Evolutionary conservation across 2,113 vertebrate species (phyloP), one percentile per base, ranked within the genome.

Genomic region (Psilopsiagon aymara): DNA sequence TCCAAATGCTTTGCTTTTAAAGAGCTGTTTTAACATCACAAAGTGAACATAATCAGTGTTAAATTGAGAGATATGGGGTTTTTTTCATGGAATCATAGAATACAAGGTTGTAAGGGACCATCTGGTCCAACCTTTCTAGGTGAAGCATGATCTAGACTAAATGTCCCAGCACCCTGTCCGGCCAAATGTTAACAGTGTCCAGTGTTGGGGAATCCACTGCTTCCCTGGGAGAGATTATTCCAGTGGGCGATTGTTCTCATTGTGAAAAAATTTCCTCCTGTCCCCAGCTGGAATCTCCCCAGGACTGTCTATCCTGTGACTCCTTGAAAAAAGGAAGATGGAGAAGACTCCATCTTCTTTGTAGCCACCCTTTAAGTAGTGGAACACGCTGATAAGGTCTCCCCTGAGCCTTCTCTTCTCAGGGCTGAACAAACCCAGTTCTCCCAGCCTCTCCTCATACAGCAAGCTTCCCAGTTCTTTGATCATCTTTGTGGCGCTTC

Each of bases 1-100:
- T 24, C 27, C 4, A 1, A 28, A 8, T 11, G 0, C 3, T 28
- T 16, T 2, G 43, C 63, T 60, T 17, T 21, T 60, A 6, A 9
- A 13, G 25, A 43, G 52, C 24, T 67, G 13, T 13, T 53, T 47
- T 24, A 21, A 20, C 7, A 3, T 39, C 20, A 13, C n/a, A 1
- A 25, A 39, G 14, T 31, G 29, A 62, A 33, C 23, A 52, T 35
- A 51, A 55, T 21, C 25, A 17, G 13, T 35, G n/a, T 43, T n/a
- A 47, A 33, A 41, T 71, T 12, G 17, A 70, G 24, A 24, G 20
- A n/a, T n/a, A 14, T 1, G 3, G 12, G 19, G 2, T 21, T n/a
- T 21, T 59, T n/a, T n/a, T n/a, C 20, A 23, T n/a, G 21, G 33
- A 10, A 23, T 59, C 33, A n/a, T 59, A 23, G 33, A 59, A 57